Percentiles rank a stretch among this genome's conserved stretches.
phyloP scores from a whole-genome alignment of 1,140 invertebrate species.

The Pogonus chalceus region DNA sequence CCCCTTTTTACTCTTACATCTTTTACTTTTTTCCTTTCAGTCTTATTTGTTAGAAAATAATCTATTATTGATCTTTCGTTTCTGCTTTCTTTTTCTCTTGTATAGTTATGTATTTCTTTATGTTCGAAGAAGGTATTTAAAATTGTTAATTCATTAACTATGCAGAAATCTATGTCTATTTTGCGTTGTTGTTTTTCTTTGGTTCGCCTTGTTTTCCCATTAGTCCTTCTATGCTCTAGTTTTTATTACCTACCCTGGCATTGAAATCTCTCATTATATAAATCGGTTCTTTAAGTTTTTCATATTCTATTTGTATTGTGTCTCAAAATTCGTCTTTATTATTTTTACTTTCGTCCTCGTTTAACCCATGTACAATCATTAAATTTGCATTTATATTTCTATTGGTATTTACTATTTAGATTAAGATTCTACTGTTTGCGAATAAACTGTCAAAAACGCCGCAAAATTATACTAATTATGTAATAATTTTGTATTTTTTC shows the following conservation, averaged over 20 bases:
- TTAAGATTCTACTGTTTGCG: too few species aligned
- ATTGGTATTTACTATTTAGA: too few species aligned
- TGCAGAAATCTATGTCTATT: conserved; percentile 12
- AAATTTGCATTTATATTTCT: too few species aligned
- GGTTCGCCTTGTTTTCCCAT: conserved; percentile 11
- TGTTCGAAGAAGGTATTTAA: conserved; percentile 9
- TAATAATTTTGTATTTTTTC: too few species aligned
- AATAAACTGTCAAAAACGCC: too few species aligned
- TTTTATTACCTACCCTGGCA: conserved; percentile 7
- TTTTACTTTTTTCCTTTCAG: background rate
- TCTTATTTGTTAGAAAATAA: background rate
- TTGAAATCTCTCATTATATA: conserved; percentile 11
- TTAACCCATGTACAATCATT: too few species aligned
- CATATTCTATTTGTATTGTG: background rate
- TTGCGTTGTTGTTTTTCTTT: conserved; percentile 11
- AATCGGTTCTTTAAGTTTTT: background rate
- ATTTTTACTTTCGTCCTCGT: background rate
- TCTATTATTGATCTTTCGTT: conserved; percentile 4
- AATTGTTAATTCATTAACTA: conserved; percentile 10
- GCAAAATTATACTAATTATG: too few species aligned
- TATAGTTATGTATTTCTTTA: background rate
- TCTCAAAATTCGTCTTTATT: background rate
- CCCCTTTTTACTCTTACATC: conserved; percentile 2
- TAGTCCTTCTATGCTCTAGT: conserved; percentile 2
- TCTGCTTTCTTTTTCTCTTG: background rate